Evolutionary conservation across 35 echinoderm and acorn worm species (phyloP).

Genomic region (Apostichopus parvimensis): DNA sequence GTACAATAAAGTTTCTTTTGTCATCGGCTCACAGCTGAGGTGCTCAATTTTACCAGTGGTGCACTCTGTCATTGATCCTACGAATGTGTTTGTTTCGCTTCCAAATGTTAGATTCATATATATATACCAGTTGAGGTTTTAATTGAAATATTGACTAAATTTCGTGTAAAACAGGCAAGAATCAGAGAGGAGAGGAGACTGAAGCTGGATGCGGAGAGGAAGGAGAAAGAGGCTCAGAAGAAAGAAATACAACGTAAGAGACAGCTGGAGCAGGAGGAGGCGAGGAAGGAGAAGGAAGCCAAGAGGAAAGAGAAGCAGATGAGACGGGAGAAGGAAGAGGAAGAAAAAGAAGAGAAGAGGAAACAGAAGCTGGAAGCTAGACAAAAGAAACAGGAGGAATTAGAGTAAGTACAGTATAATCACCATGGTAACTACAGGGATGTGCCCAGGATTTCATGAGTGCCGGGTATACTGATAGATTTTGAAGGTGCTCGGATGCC

Average conservation of each 20-base stretch:
- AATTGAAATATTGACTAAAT: no score
- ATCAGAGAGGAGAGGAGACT: slow-evolving; percentile 58
- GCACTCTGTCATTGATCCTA: no score
- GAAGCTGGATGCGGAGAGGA: slow-evolving; percentile 64
- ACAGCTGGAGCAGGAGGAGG: slow-evolving; percentile 30
- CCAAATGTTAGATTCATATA: no score
- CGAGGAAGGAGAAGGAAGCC: slow-evolving; percentile 31
- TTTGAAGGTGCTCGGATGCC: no score
- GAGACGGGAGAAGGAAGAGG: slow-evolving; percentile 23
- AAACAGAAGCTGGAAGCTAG: slow-evolving; percentile 14
- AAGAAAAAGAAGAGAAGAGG: slow-evolving; percentile 33
- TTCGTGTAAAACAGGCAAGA: slow-evolving; percentile 10
- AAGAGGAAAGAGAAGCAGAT: slow-evolving; percentile 34
- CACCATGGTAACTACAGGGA: no score
- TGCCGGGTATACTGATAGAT: no score
- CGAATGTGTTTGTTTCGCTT: no score
- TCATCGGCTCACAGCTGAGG: no score
- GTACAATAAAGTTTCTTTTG: no score
- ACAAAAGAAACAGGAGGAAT: slow-evolving; percentile 28
- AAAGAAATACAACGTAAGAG: slow-evolving; percentile 51
- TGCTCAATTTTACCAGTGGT: no score
- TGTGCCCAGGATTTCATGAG: no score
- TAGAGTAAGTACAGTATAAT: not conserved
- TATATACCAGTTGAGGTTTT: no score
- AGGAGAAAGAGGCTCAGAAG: slow-evolving; percentile 49